Evolutionary conservation across 2,113 vertebrate genomes (phyloP), one percentile per base, ranked within the genome.

Genomic region (Propithecus coquereli): DNA sequence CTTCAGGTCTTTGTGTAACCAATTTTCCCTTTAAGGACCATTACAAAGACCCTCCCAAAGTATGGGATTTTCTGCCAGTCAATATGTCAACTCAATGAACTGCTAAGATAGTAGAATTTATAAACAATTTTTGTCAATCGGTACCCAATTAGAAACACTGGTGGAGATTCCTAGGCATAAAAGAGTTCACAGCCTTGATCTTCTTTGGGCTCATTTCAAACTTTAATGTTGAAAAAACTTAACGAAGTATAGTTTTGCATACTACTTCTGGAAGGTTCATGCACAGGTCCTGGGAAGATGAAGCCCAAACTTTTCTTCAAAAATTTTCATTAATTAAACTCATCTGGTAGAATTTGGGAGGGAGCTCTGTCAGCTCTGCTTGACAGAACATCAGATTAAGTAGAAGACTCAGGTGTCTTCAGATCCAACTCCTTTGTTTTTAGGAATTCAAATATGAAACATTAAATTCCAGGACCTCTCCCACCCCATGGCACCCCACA

Each of bases 181-280:
- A 88, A 74, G 27, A 37, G 7, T 83, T 90, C 43, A 79, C 32
- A 83, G 63, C 23, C 32, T 92, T 80, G 37, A 32, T 80, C 40
- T 91, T 86, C 83, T 45, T 23, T 63, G 76, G n/a, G 37, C 50
- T 82, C 63, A 70, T 87, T 93, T 96, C 90, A 52, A 94, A 86
- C 18, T 63, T 83, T 34, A 95, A 86, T 52, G 25, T 23, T 95
- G 73, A 92, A 74, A 70, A 40, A 63, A 86, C 18, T 83, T 73
- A 61, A 63, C 30, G 65, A 90, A 83, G 30, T 32, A 30, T 8
- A 65, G 22, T 66, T 76, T 66, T 74, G 50, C 18, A 34, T 71
- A 50, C 17, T 66, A 40, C 47, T 74, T 82, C 57, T 76, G 76
- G 50, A 76, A 13, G 13, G 40, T 70, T 85, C 50, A 59, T 5